Evolutionary conservation across 2,888 invertebrate species (phyloP).

Genomic region (Patella caerulea): DNA sequence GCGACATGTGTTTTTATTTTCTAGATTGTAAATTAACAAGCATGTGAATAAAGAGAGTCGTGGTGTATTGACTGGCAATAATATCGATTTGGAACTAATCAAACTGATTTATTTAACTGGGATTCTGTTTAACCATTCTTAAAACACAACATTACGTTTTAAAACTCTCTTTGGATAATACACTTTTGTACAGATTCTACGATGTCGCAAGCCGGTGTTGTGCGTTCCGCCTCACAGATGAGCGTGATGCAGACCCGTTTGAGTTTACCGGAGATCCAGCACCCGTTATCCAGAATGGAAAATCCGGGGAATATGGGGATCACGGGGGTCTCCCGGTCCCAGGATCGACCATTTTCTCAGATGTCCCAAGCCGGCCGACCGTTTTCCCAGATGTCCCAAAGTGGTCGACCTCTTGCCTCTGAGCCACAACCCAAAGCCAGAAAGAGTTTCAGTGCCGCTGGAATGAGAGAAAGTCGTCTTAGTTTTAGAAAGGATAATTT

Average conservation of each 20-base stretch:
- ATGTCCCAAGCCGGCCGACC: conserved; percentile 29
- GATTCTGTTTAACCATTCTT: too few species aligned
- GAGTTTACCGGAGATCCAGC: conserved; percentile 62
- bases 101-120: too few species aligned
- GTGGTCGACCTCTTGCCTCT: conserved; percentile 61
- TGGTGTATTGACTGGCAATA: too few species aligned
- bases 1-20: too few species aligned
- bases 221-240: conserved; percentile 48
- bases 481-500: conserved; percentile 25
- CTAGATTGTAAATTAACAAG: too few species aligned
- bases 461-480: conserved; percentile 48
- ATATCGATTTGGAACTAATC: too few species aligned
- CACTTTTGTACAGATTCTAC: neutral
- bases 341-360: conserved; percentile 53
- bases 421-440: conserved; percentile 47
- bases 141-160: too few species aligned
- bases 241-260: conserved; percentile 47
- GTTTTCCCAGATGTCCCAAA: too few species aligned
- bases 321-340: conserved; percentile 61
- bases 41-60: too few species aligned
- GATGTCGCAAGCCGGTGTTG: conserved; percentile 60
- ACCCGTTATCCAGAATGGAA: conserved; percentile 66
- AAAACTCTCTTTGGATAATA: too few species aligned
- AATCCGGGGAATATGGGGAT: conserved; percentile 61
- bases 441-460: conserved; percentile 50